Base-by-base conservation (phyloP, 2,797 vertebrate genomes). In the Picus viridis region DNA sequence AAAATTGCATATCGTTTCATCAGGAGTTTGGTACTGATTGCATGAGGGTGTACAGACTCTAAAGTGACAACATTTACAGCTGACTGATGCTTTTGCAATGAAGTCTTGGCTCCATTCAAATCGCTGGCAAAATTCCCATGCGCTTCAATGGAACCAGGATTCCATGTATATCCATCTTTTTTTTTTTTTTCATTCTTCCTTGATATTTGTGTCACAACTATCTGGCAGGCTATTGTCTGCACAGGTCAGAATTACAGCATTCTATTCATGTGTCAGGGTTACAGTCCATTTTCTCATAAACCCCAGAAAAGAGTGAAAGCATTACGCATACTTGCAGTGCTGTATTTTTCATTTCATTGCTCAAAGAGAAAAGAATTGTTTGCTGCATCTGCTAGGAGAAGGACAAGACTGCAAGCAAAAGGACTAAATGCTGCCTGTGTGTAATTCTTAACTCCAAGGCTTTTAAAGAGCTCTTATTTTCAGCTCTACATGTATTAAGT, bases 401-500 rank as follows among this genome's bases (percentile, higher is more conserved):
- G 74, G 67, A 80, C 32, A 83, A 77, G 80, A 87, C 80, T 47
- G 53, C 51, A 72, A 86, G 73, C 27, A 54, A 76, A 92, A 90
- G 63, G 45, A 12, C 63, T 81, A 91, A 92, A 89, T 84, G 70
- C 67, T 92, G 73, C 53, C 80, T 89, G 43, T 94, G 53, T 94
- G 73, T 53, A 75, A 81, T 80, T 87, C 41, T 64, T 67, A 85
- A 89, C 23, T 84, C 45, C 39, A 49, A 78, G 54, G 49, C 70
- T 93, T 92, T 95, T 93, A 86, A 93, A 93, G 84, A 88, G n/a
- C 74, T 89, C 93, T 72, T 86, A 88, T 79, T 89, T 94, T 93
- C 82, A 87, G 43, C 36, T 83, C 57, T 62, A 51, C 3, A 6
- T 62, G 77, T 93, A 92, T 89, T 90, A 73, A 73, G 45, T 96